Percentiles rank a stretch among this genome's conserved stretches.
Conservation (phyloP, 2,113 vertebrate genomes). For the Cynoglossus semilaevis region DNA sequence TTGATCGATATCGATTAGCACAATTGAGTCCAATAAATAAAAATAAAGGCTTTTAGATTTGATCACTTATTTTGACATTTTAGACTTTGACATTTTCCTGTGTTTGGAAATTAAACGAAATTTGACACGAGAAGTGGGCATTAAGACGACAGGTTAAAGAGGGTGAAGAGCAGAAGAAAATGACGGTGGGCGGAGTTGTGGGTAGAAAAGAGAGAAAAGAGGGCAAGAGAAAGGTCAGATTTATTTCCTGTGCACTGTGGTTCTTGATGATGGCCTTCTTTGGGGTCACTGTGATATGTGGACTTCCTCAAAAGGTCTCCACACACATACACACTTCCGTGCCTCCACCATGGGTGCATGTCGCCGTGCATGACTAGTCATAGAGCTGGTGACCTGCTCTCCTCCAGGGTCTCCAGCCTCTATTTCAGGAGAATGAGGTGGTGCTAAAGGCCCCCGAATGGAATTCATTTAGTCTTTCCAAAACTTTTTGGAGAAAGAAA, state of each 20-base stretch:
- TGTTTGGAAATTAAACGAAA: no score
- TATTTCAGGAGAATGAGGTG: constrained; percentile 58
- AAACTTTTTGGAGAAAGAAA: background rate
- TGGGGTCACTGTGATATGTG: constrained; percentile 39
- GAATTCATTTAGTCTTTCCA: constrained; percentile 37
- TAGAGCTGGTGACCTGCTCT: constrained; percentile 23
- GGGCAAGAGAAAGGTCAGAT: constrained; percentile 60
- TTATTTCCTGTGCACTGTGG: constrained; percentile 63
- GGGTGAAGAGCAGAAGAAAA: constrained; percentile 48
- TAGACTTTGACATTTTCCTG: no score
- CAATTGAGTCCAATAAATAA: no score
- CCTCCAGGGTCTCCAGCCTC: constrained; percentile 46
- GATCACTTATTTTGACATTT: no score
- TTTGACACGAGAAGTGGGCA: constrained; percentile 21
- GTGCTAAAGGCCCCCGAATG: constrained; percentile 61
- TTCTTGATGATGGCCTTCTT: constrained; percentile 55
- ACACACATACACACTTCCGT: constrained; percentile 1
- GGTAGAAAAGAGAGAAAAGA: constrained; percentile 40
- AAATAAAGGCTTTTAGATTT: no score
- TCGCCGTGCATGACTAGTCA: constrained; percentile 15
- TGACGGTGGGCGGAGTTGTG: constrained; percentile 40
- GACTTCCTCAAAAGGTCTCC: constrained; percentile 55
- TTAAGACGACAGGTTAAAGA: constrained; percentile 23
- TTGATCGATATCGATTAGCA: no score
- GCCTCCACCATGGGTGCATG: background rate